Evolutionary conservation across 1,140 invertebrate species (phyloP), one percentile per base, ranked within the genome.

Genomic region (Littorina saxatilis): DNA sequence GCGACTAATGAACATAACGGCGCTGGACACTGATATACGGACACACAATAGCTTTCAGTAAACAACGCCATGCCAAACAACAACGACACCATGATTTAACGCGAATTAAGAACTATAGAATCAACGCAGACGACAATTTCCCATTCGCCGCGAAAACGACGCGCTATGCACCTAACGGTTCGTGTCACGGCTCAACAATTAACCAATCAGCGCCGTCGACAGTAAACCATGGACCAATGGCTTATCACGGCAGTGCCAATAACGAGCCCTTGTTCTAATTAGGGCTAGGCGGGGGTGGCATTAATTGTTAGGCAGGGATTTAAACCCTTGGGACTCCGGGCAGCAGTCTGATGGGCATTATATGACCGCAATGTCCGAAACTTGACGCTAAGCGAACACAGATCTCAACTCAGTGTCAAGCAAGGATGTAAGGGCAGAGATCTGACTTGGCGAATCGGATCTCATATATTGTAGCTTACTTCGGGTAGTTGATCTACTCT

Each of bases 151-250:
- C n/a, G n/a, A n/a, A n/a, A 47, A 47, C 43, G 17, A 47, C 43
- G 43, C 43, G 43, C 43, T 17, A 47, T 17, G 5, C 7, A 47
- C 43, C 43, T 47, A 47, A 47, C 43, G 43, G 43, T 17, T 17
- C 43, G 17, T 9, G 43, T 47, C 17, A 47, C 43, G 43, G 17
- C 43, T 9, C 66, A 4, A 39, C 39, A 68, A 68, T 32, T 17
- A 68, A 68, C 66, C 66, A 68, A 68, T 68, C 66, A 68, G 17
- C 2, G 4, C 32, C 17, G 32, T 17, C 32, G 66, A 68, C 66
- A 68, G 66, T 68, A 68, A 68, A 68, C 37, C 29, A 7, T 4
- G 66, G 35, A 68, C 66, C 66, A 68, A 68, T 68, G 32, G 35
- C 66, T 23, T 32, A 35, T 68, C 66, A 68, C 32, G 66, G 55